A percentile compares a stretch with the other conserved stretches of the same genome.
These are phyloP conservation scores for Bombyx mandarina DNA, from an alignment of 1,140 invertebrate species.

Conservation along the genomic window DNA sequence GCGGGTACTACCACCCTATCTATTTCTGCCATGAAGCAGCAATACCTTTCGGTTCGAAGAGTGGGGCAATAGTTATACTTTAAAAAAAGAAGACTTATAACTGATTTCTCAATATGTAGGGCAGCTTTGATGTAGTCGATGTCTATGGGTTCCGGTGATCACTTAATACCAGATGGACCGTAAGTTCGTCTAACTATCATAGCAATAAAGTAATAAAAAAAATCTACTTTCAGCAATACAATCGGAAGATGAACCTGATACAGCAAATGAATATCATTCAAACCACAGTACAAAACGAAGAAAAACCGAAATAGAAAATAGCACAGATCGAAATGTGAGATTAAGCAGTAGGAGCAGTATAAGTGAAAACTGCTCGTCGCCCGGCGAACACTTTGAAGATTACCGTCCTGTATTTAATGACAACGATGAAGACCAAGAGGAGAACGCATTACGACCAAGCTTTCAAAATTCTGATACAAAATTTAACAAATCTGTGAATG, in stretches of 20 bases:
- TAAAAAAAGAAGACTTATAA: not conserved
- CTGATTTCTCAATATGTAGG: not conserved
- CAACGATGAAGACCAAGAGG: slow-evolving; percentile 30
- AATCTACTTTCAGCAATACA: slow-evolving; percentile 23
- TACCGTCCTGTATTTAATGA: slow-evolving; percentile 40
- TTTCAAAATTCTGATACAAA: slow-evolving; percentile 36
- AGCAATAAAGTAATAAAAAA: not conserved
- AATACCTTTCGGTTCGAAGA: too few relatives aligned
- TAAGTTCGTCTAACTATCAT: not conserved
- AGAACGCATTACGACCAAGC: slow-evolving; percentile 25
- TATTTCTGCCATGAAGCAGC: too few relatives aligned
- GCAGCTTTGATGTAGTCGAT: too few relatives aligned
- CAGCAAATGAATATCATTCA: slow-evolving; percentile 16
- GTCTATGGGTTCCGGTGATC: too few relatives aligned
- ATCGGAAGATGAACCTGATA: slow-evolving; percentile 49
- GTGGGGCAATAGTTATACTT: not conserved
- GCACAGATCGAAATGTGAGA: slow-evolving; percentile 29
- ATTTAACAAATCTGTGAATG: slow-evolving; percentile 29
- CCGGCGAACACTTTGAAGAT: slow-evolving; percentile 54
- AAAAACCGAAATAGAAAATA: slow-evolving; percentile 31
- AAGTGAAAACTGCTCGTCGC: slow-evolving; percentile 61
- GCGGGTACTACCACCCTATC: too few relatives aligned
- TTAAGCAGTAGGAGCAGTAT: slow-evolving; percentile 56
- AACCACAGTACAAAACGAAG: slow-evolving; percentile 22
- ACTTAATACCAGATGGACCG: too few relatives aligned